Evolutionary conservation across 30 jellyfish, hydroid and myxozoan species (phyloP).

Genomic region (Cassiopea andromeda): DNA sequence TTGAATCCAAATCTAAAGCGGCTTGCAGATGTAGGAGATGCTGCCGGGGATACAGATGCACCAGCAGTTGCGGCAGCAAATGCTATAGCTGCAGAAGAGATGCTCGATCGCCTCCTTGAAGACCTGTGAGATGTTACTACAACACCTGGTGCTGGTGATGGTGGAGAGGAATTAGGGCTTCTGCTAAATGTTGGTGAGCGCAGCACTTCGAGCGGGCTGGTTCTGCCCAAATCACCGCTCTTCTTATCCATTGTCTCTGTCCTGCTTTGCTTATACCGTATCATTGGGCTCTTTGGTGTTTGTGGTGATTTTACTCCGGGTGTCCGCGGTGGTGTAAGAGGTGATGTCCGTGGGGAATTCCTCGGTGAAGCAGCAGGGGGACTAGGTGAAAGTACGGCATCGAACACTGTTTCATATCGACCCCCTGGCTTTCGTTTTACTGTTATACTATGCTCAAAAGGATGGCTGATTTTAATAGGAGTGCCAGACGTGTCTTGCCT

Average conservation of each 20-base stretch:
- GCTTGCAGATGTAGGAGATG: conserved; percentile 83
- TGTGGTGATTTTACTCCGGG: conserved; percentile 62
- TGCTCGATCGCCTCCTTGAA: conserved; percentile 76
- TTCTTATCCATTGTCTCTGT: conserved; percentile 16
- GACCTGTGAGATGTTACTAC: conserved; percentile 82
- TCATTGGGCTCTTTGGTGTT: conserved; percentile 69
- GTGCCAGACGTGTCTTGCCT: conserved; percentile 20
- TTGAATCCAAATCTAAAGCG: conserved; percentile 74
- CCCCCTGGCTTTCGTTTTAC: conserved; percentile 63
- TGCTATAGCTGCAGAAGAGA: conserved; percentile 82
- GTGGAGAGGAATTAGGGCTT: conserved; percentile 78
- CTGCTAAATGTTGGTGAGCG: conserved; percentile 66
- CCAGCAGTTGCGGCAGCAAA: conserved; percentile 98
- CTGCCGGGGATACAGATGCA: conserved; percentile 82
- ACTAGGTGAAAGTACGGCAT: conserved; percentile 72
- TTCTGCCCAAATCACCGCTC: conserved; percentile 55
- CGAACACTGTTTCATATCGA: conserved; percentile 74
- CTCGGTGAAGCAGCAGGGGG: conserved; percentile 63
- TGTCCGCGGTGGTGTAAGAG: conserved; percentile 70
- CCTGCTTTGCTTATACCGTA: conserved; percentile 38
- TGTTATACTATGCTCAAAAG: conserved; percentile 67
- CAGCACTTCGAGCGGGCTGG: conserved; percentile 68
- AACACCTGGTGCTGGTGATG: conserved; percentile 90
- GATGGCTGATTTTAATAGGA: conserved; percentile 18
- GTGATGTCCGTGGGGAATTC: conserved; percentile 59